Evolutionary conservation across 2,113 vertebrate species (phyloP).

Genomic region (Oceanites oceanicus): DNA sequence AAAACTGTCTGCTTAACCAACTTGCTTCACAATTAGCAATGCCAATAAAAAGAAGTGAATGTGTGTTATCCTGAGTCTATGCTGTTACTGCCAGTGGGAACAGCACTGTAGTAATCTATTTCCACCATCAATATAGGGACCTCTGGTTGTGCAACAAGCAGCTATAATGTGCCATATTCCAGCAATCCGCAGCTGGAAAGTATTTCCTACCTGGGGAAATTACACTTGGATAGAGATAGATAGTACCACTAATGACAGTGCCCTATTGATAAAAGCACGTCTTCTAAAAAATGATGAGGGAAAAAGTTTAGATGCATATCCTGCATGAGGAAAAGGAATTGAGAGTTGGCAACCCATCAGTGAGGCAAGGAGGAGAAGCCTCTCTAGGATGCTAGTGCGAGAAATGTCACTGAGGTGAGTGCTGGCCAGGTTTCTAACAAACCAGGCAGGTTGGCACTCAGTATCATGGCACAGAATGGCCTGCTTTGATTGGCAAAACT

Average conservation of each 20-base stretch:
- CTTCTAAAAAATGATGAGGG: background rate
- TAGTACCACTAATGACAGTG: background rate
- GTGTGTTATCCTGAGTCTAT: background rate
- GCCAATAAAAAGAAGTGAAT: background rate
- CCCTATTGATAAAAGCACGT: background rate
- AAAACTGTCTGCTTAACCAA: background rate
- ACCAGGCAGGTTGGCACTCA: background rate
- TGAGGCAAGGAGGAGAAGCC: background rate
- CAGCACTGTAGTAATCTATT: background rate
- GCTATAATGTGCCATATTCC: background rate
- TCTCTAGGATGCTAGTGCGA: background rate
- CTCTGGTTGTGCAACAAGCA: background rate
- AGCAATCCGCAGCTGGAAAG: background rate
- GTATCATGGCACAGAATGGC: background rate
- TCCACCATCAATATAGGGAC: background rate
- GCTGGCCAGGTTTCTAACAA: background rate
- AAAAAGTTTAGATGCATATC: background rate
- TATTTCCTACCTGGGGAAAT: slow-evolving; percentile 1
- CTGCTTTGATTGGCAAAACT: background rate
- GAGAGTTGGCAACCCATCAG: background rate
- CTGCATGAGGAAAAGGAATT: background rate
- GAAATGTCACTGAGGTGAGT: background rate
- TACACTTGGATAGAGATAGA: background rate
- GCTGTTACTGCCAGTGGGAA: background rate
- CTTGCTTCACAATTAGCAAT: background rate